A percentile compares a stretch with the other conserved stretches of the same genome.
Conservation (phyloP, 1,140 invertebrate genomes). For the Drosophila ironensis region DNA sequence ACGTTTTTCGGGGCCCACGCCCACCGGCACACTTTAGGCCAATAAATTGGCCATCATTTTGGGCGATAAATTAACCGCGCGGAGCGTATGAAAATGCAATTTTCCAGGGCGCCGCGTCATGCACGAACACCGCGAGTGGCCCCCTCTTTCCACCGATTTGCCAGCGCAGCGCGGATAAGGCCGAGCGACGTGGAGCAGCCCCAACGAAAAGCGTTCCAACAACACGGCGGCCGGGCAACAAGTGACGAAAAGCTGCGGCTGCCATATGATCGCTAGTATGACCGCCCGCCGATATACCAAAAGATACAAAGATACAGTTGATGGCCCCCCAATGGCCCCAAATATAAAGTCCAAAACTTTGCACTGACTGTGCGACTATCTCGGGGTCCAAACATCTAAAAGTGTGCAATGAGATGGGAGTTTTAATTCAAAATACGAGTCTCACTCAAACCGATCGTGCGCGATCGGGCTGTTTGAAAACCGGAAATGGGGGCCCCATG, state of each 20-base stretch:
- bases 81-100: conserved; percentile 36
- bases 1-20: conserved; percentile 3
- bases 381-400: too few species aligned
- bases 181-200: conserved; percentile 17
- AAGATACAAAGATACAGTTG: too few species aligned
- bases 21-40: conserved; percentile 16
- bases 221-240: conserved; percentile 15
- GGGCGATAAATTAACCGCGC: conserved; percentile 28
- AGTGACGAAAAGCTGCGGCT: conserved; percentile 8
- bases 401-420: too few species aligned
- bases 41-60: conserved; percentile 37
- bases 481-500: neutral
- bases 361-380: too few species aligned
- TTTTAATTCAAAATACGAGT: too few species aligned
- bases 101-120: conserved; percentile 41
- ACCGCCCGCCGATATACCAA: too few species aligned
- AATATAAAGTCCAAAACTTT: too few species aligned
- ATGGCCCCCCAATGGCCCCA: too few species aligned
- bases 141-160: conserved; percentile 25
- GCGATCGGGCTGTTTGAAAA: neutral
- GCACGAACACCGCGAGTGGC: conserved; percentile 8
- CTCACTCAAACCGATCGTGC: too few species aligned
- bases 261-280: conserved; percentile 5
- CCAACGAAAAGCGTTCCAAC: conserved; percentile 26
- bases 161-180: conserved; percentile 41